These are phyloP conservation scores for Crioceris asparagi DNA, from an alignment of 2,888 invertebrate genomes.

Conservation along the genomic window DNA sequence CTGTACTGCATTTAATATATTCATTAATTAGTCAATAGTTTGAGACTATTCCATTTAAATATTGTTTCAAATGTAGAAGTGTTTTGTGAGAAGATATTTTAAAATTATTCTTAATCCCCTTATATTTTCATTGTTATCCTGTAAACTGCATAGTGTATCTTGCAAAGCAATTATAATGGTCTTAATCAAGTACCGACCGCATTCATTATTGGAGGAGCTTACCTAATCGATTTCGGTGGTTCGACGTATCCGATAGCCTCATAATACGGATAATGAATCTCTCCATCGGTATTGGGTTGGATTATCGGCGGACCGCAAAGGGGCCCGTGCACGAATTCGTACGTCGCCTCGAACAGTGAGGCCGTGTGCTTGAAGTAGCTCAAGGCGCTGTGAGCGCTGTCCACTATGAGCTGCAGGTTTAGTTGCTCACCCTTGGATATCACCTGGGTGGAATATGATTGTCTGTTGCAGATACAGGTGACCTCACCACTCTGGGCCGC, in stretches of 20 bases:
- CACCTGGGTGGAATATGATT: constrained; percentile 50
- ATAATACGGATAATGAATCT: constrained; percentile 77
- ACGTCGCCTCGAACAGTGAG: constrained; percentile 75
- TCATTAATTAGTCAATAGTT: too few relatives aligned
- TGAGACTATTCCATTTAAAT: too few relatives aligned
- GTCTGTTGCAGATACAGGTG: constrained; percentile 62
- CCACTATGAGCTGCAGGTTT: constrained; percentile 71
- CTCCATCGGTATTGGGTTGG: constrained; percentile 71
- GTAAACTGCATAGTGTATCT: too few relatives aligned
- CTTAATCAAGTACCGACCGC: too few relatives aligned
- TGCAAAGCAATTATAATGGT: too few relatives aligned
- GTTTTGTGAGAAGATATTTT: too few relatives aligned
- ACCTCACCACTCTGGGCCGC: constrained; percentile 58
- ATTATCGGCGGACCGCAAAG: constrained; percentile 75
- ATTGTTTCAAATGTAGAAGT: too few relatives aligned
- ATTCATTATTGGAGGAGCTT: background rate
- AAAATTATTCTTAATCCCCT: too few relatives aligned
- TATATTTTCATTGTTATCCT: too few relatives aligned
- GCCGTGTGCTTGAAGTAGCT: constrained; percentile 80
- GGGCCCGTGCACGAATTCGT: constrained; percentile 83
- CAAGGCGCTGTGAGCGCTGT: constrained; percentile 73
- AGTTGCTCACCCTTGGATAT: constrained; percentile 72
- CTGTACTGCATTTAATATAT: too few relatives aligned
- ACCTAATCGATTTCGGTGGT: constrained; percentile 53
- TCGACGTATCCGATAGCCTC: constrained; percentile 63